Evolutionary conservation across 2,888 invertebrate species (phyloP).

Genomic region (Agrilus biguttatus): DNA sequence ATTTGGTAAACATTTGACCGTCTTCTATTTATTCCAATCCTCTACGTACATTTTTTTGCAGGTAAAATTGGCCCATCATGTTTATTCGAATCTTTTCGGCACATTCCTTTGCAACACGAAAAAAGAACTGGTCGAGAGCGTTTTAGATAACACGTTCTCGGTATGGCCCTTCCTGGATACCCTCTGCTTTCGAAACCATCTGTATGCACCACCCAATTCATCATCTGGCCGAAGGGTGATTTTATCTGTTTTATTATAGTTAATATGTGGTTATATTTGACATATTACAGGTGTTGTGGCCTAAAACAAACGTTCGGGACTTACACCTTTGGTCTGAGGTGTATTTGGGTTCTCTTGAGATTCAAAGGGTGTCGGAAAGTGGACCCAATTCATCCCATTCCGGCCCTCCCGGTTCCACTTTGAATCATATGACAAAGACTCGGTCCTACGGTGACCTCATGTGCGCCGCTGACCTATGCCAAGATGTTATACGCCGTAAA

Average conservation of each 20-base stretch:
- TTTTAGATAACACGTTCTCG: conserved; percentile 57
- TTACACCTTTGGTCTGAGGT: conserved; percentile 75
- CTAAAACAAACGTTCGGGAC: conserved; percentile 70
- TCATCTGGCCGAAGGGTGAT: not conserved
- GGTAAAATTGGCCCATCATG: conserved; percentile 91
- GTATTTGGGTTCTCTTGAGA: conserved; percentile 48
- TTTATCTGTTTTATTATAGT: not conserved
- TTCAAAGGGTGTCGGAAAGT: conserved; percentile 20
- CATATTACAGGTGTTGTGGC: conserved; percentile 61
- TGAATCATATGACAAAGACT: conserved; percentile 55
- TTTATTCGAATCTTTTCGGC: conserved; percentile 91
- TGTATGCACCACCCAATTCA: conserved; percentile 46
- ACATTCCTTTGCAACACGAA: conserved; percentile 87
- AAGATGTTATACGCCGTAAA: conserved; percentile 48
- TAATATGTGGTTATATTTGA: not conserved
- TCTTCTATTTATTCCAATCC: not conserved
- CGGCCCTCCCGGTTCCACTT: conserved; percentile 32
- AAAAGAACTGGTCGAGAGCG: conserved; percentile 53
- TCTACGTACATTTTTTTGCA: conserved; percentile 28
- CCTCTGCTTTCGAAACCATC: conserved; percentile 70
- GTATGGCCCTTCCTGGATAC: conserved; percentile 79
- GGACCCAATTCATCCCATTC: conserved; percentile 18
- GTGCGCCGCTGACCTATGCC: conserved; percentile 43
- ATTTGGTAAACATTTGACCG: conserved; percentile 51
- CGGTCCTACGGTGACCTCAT: conserved; percentile 75